Evolutionary conservation across 2,888 invertebrate genomes (phyloP), one percentile per base, ranked within the genome.

Genomic region (Stenodera caucasica): DNA sequence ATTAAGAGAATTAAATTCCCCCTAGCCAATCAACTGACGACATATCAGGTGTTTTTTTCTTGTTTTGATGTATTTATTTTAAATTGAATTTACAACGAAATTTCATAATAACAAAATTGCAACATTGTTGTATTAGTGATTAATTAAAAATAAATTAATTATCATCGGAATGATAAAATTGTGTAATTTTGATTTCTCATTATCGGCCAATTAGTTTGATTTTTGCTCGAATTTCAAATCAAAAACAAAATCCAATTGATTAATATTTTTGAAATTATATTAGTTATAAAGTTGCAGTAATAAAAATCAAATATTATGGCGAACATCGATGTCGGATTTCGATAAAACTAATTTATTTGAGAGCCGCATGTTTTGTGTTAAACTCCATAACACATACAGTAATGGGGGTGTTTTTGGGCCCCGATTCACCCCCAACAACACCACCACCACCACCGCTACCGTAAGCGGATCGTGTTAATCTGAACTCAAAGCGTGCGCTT

Each of bases 291-390:
- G n/a, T 9, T 57, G 55, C 51, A 33, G 40, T 53, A 56, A 62
- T 58, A 62, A 58, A 55, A 62, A 58, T 62, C 61, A 58, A 55
- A 62, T 52, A 62, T 62, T 62, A 58, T 40, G 55, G 58, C 55
- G 57, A 58, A 56, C 58, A 54, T 57, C 57, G 73, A 73, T 72
- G 70, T 70, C 70, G 69, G 71, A 75, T 75, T 75, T 72, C 72
- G 75, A 74, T 74, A 74, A 74, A 75, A 74, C 74, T 74, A 76
- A 76, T 76, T 75, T 75, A 75, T 76, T 70, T 76, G 75, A 75
- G 69, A 74, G 75, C 58, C 72, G 70, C 72, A 73, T 74, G 74
- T 74, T 74, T 73, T 75, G 73, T 75, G 75, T 75, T 74, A 72
- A 54, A 40, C 55, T 53, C 14, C 37, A 30, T 2, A 15, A 23